Base-by-base conservation (phyloP, 2,113 vertebrate species). In the Pseudorhombus dupliciocellatus region DNA sequence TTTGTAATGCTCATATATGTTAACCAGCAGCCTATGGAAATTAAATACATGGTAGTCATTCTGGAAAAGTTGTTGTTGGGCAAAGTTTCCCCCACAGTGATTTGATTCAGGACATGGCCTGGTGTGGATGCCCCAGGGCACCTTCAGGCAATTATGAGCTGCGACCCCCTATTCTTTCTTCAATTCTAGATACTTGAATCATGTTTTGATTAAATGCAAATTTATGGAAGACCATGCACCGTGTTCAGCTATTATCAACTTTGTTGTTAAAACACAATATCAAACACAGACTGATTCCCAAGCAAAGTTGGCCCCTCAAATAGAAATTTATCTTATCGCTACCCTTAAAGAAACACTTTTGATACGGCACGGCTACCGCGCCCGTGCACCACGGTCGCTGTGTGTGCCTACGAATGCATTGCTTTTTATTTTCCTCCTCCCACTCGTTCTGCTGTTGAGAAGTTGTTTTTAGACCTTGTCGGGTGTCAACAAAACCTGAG, bases 381-480 rank as follows among this genome's bases (percentile, higher is more conserved):
- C 51, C 2, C 28, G 55, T 54, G 46, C 26, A 26, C 56, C 22
- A 30, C 55, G 15, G 50, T 30, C 12, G 52, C 25, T 18, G 22
- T 42, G 22, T 42, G 21, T 25, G 25, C 59, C 52, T 37, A 22
- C 16, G 11, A 57, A 1, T 42, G 56, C 34, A 42, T 72, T 58
- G 11, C 31, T 44, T 74, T 22, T 25, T 40, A 15, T n/a, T 31
- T 5, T 5, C 10, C 24, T 25, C 64, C 20, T 57, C 71, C 53
- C 28, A 37, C 54, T 83, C 11, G 0, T 50, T 77, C 34, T 14
- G 56, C 68, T 30, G 30, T 25, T 11, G 55, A 73, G 55, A 46
- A 21, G 24, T 66, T 77, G 75, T 85, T 81, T 81, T 83, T 66
- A 73, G 69, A 81, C 80, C 65, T 73, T 67, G 64, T 70, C 22